Evolutionary conservation across 2,888 invertebrate species (phyloP), one percentile per base, ranked within the genome.

Genomic region (Alloscopus bannaensis): DNA sequence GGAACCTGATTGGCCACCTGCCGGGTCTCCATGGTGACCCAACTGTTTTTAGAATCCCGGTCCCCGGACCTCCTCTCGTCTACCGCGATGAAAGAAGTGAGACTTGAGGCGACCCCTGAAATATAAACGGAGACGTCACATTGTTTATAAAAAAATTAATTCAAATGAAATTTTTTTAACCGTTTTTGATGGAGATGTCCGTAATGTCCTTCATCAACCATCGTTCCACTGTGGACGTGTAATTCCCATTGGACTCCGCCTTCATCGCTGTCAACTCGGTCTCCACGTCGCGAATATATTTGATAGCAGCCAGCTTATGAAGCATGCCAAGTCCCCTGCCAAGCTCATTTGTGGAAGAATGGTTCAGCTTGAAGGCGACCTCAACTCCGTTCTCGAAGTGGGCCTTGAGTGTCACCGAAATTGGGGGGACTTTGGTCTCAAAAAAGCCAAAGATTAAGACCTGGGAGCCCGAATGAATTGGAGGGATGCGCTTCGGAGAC

Each of bases 401-500:
- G 3, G 81, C 85, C 18, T 72, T 73, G 29, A 85, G 81, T 0
- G 36, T 57, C 3, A 75, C 81, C 11, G 78, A 77, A 26, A 70
- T 69, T 1, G 83, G 84, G n/a, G 50, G 60, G 24, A 62, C 40
- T 11, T 66, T 59, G 13, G 26, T 16, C 16, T 40, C 4, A 57
- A 85, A 85, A 8, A 84, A 28, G 24, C 83, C 84, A 76, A 84
- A 82, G 1, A 84, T 76, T 0, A 86, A 45, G 24, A 84, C 40
- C 24, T 85, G 84, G 22, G 81, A 82, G 13, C 85, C 86, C 60
- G 86, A 85, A 76, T 84, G 84, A 45, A 86, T 69, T 50, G 85
- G 84, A 8, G 84, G 83, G 18, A 85, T 78, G 29, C 82, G 64
- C 13, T 69, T 68, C 3, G 85, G 84, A 24, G 81, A 72, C 40